A percentile compares a stretch with the other conserved stretches of the same genome.
phyloP scores from a whole-genome alignment of 2,888 invertebrate species.

The Acronicta leporina region DNA sequence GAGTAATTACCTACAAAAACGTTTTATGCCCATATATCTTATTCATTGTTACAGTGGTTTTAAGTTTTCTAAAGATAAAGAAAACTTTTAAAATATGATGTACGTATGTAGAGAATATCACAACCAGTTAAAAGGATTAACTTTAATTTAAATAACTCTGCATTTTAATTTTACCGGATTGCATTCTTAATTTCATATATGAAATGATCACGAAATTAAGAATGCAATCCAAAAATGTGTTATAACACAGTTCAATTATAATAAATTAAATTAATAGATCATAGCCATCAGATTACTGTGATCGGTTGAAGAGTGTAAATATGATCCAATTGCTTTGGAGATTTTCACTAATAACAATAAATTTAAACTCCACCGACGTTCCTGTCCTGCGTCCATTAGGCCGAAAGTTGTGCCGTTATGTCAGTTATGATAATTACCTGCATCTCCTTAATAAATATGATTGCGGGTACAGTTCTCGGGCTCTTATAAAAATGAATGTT shows the following conservation, averaged over 20 bases:
- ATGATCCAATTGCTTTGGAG: slow-evolving; percentile 65
- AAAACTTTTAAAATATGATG: background rate
- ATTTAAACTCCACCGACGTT: slow-evolving; percentile 62
- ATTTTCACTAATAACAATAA: slow-evolving; percentile 71
- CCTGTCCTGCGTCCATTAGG: slow-evolving; percentile 63
- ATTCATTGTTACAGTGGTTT: background rate
- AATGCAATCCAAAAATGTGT: too few relatives aligned
- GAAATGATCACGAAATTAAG: too few relatives aligned
- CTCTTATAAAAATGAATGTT: slow-evolving; percentile 81
- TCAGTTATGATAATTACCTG: slow-evolving; percentile 85
- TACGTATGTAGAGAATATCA: slow-evolving; percentile 15
- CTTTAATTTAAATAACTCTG: slow-evolving; percentile 31
- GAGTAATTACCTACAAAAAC: background rate
- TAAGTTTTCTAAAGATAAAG: slow-evolving; percentile 8
- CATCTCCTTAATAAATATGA: slow-evolving; percentile 85
- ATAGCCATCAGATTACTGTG: slow-evolving; percentile 66
- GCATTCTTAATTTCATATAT: slow-evolving; percentile 53
- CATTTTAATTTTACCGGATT: slow-evolving; percentile 46
- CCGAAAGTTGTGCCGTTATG: slow-evolving; percentile 73
- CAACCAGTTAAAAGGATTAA: slow-evolving; percentile 50
- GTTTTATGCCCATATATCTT: too few relatives aligned
- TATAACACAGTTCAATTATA: slow-evolving; percentile 61
- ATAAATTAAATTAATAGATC: slow-evolving; percentile 72
- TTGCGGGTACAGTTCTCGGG: slow-evolving; percentile 76
- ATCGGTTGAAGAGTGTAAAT: slow-evolving; percentile 65